Base-by-base conservation (phyloP, 2,888 invertebrate species). In the Zootermopsis nevadensis region DNA sequence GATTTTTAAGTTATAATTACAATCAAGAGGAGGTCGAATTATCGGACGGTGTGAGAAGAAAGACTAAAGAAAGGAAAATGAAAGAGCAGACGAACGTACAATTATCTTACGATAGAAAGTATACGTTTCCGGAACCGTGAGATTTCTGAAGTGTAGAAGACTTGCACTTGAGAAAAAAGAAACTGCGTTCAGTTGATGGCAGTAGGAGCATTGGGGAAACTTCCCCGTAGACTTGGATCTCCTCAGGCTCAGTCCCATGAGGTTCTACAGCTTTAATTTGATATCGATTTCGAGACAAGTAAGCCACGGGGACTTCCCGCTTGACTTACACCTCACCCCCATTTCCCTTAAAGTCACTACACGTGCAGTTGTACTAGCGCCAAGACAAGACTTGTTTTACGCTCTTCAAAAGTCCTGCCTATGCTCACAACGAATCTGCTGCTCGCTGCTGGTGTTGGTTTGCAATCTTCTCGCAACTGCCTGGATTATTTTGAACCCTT, bases 251-350 rank as follows among this genome's bases (percentile, higher is more conserved):
- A 33, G 69, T 69, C 69, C 69, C 33, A 69, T 15, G 69, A 69
- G 69, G 69, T 33, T 33, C 33, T 31, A 15, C 69, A 31, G 69
- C 69, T 69, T 69, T 69, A 69, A 69, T 69, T 69, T 69, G 69
- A 69, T 69, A 69, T 69, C 69, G 69, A 69, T 69, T 69, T 69
- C 27, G 33, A 69, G 69, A 69, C 33, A 69, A 69, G 69, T 69
- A 69, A 69, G 33, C 69, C 69, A 69, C 69, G 19, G 33, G 69
- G 33, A 69, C 69, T 69, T 10, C 31, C 22, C 22, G 22, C 27
- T 69, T 69, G 69, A 69, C 69, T 2, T 19, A 69, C 69, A 19
- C 6, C 69, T 7, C 31, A 3, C n/a, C 67, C 3, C 15, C 24
- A n/a, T 60, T 0, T 27, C 27, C 12, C 60, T 60, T 27, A 27